Conservation (phyloP, 2,888 invertebrate species). For the Merodon equestris region DNA sequence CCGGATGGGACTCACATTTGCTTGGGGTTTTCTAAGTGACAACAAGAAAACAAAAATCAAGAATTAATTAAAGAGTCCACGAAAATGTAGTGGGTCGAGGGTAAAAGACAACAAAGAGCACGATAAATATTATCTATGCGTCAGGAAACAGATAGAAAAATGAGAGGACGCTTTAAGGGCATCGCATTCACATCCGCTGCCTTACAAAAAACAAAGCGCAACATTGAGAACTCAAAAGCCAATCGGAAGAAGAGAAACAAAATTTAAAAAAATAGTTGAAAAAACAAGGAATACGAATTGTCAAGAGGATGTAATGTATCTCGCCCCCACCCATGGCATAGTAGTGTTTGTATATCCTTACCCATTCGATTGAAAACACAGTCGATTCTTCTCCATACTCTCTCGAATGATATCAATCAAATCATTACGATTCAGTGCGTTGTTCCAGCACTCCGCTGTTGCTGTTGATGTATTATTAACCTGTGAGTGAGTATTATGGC, state of each 20-base stretch:
- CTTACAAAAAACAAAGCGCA: too few relatives aligned
- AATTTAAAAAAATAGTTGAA: not conserved
- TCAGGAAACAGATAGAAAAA: too few relatives aligned
- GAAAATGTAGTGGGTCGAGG: too few relatives aligned
- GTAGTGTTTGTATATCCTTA: slow-evolving; percentile 76
- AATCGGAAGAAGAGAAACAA: not conserved
- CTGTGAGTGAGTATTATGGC: slow-evolving; percentile 65
- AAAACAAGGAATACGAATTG: slow-evolving; percentile 10
- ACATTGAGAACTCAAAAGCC: too few relatives aligned
- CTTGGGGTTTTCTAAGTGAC: slow-evolving; percentile 81
- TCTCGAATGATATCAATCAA: slow-evolving; percentile 92
- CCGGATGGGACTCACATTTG: slow-evolving; percentile 79
- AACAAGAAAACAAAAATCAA: slow-evolving; percentile 2
- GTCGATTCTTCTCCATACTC: slow-evolving; percentile 94
- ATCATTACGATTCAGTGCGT: slow-evolving; percentile 89
- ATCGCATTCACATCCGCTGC: too few relatives aligned
- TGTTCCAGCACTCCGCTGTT: slow-evolving; percentile 81
- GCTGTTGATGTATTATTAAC: slow-evolving; percentile 65
- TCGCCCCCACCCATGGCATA: slow-evolving; percentile 81
- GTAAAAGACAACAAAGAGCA: too few relatives aligned
- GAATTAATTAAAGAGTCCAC: too few relatives aligned
- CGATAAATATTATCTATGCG: too few relatives aligned
- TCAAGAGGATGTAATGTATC: slow-evolving; percentile 40
- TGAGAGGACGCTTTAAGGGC: too few relatives aligned
- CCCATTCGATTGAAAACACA: slow-evolving; percentile 91